A percentile compares a stretch with the other conserved stretches of the same genome.
These are phyloP conservation scores for Ciconia maguari DNA, from an alignment of 2,113 vertebrate species.

Conservation along the genomic window DNA sequence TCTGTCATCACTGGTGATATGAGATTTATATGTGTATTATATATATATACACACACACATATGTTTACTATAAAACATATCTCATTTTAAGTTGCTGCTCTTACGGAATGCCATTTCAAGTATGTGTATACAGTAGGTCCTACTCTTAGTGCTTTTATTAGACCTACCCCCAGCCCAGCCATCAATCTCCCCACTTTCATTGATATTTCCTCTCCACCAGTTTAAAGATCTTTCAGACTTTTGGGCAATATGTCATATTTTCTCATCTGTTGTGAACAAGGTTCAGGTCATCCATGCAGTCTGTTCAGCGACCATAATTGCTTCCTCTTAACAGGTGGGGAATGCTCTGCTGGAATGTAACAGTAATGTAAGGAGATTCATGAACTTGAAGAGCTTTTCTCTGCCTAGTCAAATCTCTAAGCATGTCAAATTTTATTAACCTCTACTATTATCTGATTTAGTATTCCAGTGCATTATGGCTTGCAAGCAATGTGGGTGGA, in stretches of 20 bases:
- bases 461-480: background rate
- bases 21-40: background rate
- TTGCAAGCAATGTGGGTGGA: background rate
- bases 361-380: background rate
- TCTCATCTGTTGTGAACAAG: background rate
- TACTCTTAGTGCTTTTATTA: background rate
- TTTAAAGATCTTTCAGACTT: background rate
- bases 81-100: background rate
- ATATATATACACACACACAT: fast-evolving
- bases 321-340: background rate
- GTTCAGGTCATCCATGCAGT: background rate
- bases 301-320: background rate
- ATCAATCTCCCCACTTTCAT: background rate
- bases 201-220: background rate
- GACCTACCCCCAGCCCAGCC: background rate
- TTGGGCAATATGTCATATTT: background rate
- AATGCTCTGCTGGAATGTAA: background rate
- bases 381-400: background rate
- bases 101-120: background rate
- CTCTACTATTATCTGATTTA: background rate
- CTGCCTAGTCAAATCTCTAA: background rate
- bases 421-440: background rate
- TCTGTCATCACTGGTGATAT: background rate
- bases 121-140: background rate
- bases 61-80: background rate